phyloP scores from a whole-genome alignment of 2,113 vertebrate genomes.

The Pituophis catenifer region DNA sequence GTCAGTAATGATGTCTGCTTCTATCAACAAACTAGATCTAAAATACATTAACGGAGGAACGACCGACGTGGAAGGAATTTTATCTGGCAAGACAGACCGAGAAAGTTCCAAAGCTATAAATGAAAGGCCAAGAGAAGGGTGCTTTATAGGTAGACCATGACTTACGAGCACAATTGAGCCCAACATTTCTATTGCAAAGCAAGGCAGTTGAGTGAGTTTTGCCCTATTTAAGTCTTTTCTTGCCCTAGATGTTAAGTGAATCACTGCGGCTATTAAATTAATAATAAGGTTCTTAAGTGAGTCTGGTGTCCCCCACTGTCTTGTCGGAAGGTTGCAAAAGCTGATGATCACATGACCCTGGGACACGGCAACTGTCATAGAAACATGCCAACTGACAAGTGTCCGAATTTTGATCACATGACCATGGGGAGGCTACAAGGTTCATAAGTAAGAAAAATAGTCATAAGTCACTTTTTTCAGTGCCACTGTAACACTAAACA shows the following conservation, averaged over 20 bases:
- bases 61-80: neutral
- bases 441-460: neutral
- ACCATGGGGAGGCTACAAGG: neutral
- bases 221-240: neutral
- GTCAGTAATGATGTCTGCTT: neutral
- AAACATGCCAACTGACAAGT: neutral
- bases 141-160: neutral
- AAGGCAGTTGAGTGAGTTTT: neutral
- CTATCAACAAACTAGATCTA: neutral
- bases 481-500: neutral
- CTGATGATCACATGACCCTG: neutral
- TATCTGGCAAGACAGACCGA: neutral
- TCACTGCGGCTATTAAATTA: neutral
- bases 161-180: neutral
- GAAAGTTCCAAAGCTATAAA: neutral
- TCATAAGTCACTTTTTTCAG: neutral
- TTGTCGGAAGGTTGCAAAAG: neutral
- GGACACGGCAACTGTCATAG: neutral
- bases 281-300: neutral
- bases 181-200: neutral
- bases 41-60: neutral
- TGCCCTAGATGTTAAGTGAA: neutral
- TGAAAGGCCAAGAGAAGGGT: neutral
- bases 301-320: neutral
- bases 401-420: neutral